Base-by-base conservation (phyloP, 2,113 vertebrate species). In the Aegotheles bennettii region DNA sequence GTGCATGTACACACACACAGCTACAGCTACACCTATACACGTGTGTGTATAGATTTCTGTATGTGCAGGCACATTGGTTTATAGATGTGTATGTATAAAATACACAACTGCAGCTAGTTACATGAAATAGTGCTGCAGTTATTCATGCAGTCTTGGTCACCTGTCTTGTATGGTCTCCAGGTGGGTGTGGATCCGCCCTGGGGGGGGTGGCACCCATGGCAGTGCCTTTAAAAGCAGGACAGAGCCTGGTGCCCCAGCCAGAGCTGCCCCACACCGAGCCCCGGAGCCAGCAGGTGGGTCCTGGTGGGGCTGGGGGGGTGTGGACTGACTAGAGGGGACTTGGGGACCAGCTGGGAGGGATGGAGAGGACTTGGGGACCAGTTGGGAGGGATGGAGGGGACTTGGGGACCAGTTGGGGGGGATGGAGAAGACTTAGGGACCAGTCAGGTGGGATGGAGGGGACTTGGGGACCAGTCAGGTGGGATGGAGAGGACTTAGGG, bases 121-220 rank as follows among this genome's bases (percentile, higher is more conserved):
- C n/a, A n/a, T n/a, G n/a, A n/a, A n/a, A n/a, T n/a, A n/a, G n/a
- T n/a, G n/a, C n/a, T n/a, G n/a, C n/a, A n/a, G n/a, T n/a, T n/a
- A n/a, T n/a, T n/a, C n/a, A 2, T 6, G 24, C 11, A 16, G 3
- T 7, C 35, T 1, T 1, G 8, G 60, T 12, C 42, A 7, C 3
- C 3, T 29, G 10, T 13, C 29, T 40, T 42, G 4, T 5, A 4
- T 3, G 23, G 31, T 7, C 54, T 20, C 28, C 7, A 5, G 74
- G 23, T 12, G 24, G 24, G 26, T 48, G 25, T 1, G 21, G 78
- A 35, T 60, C 91, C 51, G 7, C 93, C 91, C 77, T 2, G 10
- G 91, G 94, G 94, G 48, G 92, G 74, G n/a, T n/a, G 84, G 84
- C 94, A 45, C 70, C 25, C 0, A 1, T 0, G 0, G 38, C 60